Evolutionary conservation across 2,888 invertebrate species (phyloP).

Genomic region (Sthenelais limicola): DNA sequence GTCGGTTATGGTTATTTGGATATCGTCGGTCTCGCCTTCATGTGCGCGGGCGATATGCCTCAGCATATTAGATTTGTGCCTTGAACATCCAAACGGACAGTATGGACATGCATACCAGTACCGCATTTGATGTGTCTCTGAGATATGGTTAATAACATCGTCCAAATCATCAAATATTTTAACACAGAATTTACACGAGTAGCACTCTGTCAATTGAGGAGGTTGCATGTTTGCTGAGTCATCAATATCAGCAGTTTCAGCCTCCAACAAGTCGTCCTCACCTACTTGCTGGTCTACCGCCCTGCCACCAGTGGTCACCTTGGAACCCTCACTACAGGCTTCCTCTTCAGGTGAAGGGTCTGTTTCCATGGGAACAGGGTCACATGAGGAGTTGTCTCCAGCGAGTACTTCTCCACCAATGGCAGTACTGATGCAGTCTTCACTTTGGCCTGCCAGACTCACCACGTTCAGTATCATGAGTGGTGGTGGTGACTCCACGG

Average conservation of each 20-base stretch:
- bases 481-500: slow-evolving; percentile 7
- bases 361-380: too few species aligned
- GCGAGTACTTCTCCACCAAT: too few species aligned
- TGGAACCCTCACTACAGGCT: too few species aligned
- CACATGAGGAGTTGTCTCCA: too few species aligned
- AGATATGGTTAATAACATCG: slow-evolving; percentile 3
- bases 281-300: too few species aligned
- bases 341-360: too few species aligned
- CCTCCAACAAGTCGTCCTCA: too few species aligned
- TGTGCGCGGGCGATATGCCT: slow-evolving; percentile 9
- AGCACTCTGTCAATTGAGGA: too few species aligned
- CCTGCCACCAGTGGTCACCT: too few species aligned
- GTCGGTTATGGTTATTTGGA: slow-evolving; percentile 5
- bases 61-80: slow-evolving; percentile 21
- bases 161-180: slow-evolving; percentile 4
- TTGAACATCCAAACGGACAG: slow-evolving; percentile 34
- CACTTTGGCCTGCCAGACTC: slow-evolving; percentile 40
- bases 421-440: too few species aligned
- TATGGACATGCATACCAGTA: slow-evolving; percentile 38
- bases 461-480: slow-evolving; percentile 33
- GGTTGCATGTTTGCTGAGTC: too few species aligned
- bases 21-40: background rate
- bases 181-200: background rate
- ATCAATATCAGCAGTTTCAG: too few species aligned
- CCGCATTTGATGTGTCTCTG: slow-evolving; percentile 22